Percentiles rank a stretch among this genome's conserved stretches.
Conservation (phyloP, 2,888 invertebrate genomes). For the Spisula subtruncata region DNA sequence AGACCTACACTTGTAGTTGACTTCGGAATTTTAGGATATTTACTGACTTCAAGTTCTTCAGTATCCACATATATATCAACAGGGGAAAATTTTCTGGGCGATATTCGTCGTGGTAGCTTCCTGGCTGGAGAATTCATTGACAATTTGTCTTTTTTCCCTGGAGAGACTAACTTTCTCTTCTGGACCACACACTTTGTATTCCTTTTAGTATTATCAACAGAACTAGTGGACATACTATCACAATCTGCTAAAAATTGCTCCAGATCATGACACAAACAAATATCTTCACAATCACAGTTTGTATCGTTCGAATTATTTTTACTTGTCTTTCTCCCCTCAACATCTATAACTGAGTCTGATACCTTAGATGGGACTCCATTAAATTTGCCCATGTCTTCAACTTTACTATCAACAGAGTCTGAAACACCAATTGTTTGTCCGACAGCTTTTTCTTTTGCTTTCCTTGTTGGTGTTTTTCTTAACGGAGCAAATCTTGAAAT, state of each 20-base stretch:
- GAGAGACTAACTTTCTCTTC: constrained; percentile 60
- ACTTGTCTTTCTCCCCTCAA: not conserved
- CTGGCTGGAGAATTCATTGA: constrained; percentile 47
- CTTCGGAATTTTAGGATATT: not conserved
- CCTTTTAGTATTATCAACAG: not conserved
- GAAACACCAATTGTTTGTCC: not conserved
- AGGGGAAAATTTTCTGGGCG: constrained; percentile 60
- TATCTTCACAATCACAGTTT: not conserved
- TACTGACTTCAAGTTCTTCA: not conserved
- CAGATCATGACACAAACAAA: not conserved
- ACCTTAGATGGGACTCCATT: not conserved
- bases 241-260: not conserved
- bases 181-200: not conserved
- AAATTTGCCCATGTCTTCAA: not conserved
- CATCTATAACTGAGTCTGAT: not conserved
- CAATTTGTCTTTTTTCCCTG: constrained; percentile 39
- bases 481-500: not conserved
- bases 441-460: constrained; percentile 37
- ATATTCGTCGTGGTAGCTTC: constrained; percentile 53
- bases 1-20: constrained; percentile 6
- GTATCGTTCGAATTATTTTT: not conserved
- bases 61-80: constrained; percentile 66
- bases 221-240: not conserved
- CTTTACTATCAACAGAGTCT: not conserved
- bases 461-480: constrained; percentile 45